Base-by-base conservation (phyloP, 2,113 vertebrate species). In the Symphodus melops region DNA sequence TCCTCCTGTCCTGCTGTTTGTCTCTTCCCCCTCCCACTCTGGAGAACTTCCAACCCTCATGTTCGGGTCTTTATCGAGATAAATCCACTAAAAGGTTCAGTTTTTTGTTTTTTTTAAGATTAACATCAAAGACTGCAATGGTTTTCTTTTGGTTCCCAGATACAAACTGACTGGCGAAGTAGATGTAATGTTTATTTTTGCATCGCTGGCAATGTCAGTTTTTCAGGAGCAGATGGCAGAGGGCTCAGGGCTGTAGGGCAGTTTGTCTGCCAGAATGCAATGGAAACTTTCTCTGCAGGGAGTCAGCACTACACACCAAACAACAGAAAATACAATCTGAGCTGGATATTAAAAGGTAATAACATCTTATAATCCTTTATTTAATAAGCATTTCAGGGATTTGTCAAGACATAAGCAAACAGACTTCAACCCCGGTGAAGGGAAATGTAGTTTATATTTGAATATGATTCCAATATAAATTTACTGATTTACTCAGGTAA, bases 211-310 rank as follows among this genome's bases (percentile, higher is more conserved):
- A 76, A 28, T 25, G 81, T 82, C 62, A 71, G 59, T 36, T 77
- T 68, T 62, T 36, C 33, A 73, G 20, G 70, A 85, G 71, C 92
- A 93, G 91, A 93, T 93, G 92, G 92, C 73, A 61, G 52, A 81
- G 80, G 74, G 76, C 82, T 90, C 68, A 51, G 79, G 79, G 78
- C 87, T 75, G 80, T 73, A 72, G 85, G 75, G 75, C 86, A 87
- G 90, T 83, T 74, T 88, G 90, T 8, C 68, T 75, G 87, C 84
- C 90, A 88, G 83, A 75, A 78, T 67, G 88, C 79, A 83, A 85
- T 91, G 90, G 91, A 92, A 89, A 92, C 86, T 81, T 81, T 79
- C 90, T 72, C 91, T 68, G 72, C 81, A 70, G 88, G 91, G 67
- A 68, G 33, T 28, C 37, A 13, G 28, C 28, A 36, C 25, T 25